Base-by-base conservation (phyloP, 2,113 vertebrate genomes). In the Cercopithecus mona region DNA sequence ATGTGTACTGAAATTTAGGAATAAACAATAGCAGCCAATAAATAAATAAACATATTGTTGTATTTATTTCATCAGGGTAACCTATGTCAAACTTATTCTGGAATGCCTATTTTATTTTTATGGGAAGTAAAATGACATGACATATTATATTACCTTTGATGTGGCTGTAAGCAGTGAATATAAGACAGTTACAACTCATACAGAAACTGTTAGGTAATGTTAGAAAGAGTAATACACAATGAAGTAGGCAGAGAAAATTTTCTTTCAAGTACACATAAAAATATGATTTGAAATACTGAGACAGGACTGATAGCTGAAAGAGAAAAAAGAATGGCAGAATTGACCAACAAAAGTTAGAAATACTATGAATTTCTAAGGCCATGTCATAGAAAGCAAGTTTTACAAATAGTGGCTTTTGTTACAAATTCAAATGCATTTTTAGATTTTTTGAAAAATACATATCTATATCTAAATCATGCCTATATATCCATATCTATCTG, bases 281-380 rank as follows among this genome's bases (percentile, higher is more conserved):
- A 79, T 72, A 25, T 61, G 93, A 88, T 18, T 30, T 93, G 78
- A 95, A 96, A 85, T 73, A 93, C 14, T 86, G 35, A 96, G 48
- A 43, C 61, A 93, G 18, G 50, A 55, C 22, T 92, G 3, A 80
- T 13, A 90, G 52, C 27, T 79, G 76, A 92, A 76, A 95, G 55
- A 88, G 75, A 94, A 97, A 90, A 96, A 85, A 88, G 76, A 94
- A 91, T 73, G 84, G 10, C 10, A 96, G 59, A 79, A 95, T 38
- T 64, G 40, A 87, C 18, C 13, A 96, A 82, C 14, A 95, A 81
- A 96, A 96, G 52, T 93, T 86, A 85, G 73, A 85, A 96, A 89
- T 91, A 93, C 23, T 85, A 66, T 95, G 86, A 93, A 80, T 90
- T 81, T 93, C 40, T 73, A 64, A 45, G 40, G 32, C 27, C 14